These are phyloP conservation scores for Sula dactylatra DNA, from an alignment of 2,113 vertebrate genomes.

Conservation along the genomic window DNA sequence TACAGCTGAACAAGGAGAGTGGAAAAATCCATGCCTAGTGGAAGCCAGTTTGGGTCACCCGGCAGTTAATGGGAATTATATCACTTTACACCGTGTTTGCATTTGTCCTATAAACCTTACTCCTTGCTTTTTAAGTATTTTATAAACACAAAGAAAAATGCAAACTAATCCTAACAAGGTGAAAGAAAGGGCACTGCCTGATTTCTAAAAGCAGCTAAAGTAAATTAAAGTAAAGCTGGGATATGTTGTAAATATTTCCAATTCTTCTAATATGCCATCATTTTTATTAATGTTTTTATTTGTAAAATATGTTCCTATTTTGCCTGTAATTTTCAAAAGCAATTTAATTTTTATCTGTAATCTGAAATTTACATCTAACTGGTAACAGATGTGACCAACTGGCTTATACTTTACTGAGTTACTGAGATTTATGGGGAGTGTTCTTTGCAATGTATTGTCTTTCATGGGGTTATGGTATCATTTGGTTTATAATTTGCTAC, in stretches of 20 bases:
- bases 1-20: neutral
- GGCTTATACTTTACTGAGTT: constrained; percentile 56
- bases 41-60: constrained; percentile 24
- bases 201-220: constrained; percentile 44
- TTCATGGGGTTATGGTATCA: constrained; percentile 56
- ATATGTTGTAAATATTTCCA: constrained; percentile 69
- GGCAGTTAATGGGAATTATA: constrained; percentile 42
- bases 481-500: constrained; percentile 67
- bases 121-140: constrained; percentile 53
- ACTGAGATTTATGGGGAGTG: constrained; percentile 66
- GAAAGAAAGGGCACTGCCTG: constrained; percentile 49
- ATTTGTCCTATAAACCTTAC: constrained; percentile 54
- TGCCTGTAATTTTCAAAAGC: constrained; percentile 67
- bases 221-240: constrained; percentile 39
- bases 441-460: constrained; percentile 65
- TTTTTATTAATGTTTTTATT: constrained; percentile 70
- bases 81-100: constrained; percentile 51
- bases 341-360: constrained; percentile 72
- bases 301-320: constrained; percentile 65
- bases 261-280: constrained; percentile 60
- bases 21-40: constrained; percentile 47
- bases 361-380: constrained; percentile 76
- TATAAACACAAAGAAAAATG: constrained; percentile 60
- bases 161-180: constrained; percentile 61
- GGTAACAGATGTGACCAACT: constrained; percentile 74